These are phyloP conservation scores for Baronia brevicornis DNA, from an alignment of 2,888 invertebrate species.

Conservation along the genomic window DNA sequence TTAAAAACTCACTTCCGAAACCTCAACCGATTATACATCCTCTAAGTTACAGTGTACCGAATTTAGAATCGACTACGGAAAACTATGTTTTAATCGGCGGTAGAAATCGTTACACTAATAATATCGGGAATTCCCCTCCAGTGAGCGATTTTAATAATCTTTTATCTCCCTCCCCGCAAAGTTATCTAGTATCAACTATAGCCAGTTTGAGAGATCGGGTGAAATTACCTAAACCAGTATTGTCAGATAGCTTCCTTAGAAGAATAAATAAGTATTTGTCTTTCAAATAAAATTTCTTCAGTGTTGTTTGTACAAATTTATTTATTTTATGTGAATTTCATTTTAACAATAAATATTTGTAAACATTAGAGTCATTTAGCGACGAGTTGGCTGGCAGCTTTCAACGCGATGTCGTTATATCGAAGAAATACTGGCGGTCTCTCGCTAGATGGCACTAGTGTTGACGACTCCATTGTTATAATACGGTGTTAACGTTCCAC, in stretches of 20 bases:
- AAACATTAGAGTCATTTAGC: too few relatives aligned
- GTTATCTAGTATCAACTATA: constrained; percentile 49
- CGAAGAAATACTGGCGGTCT: too few relatives aligned
- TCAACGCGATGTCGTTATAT: too few relatives aligned
- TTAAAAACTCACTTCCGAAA: constrained; percentile 43
- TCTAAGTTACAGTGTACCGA: constrained; percentile 19
- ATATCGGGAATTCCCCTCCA: too few relatives aligned
- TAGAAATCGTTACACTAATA: constrained; percentile 15
- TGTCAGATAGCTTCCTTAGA: constrained; percentile 48
- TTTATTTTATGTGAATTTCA: too few relatives aligned
- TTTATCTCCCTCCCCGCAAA: constrained; percentile 18
- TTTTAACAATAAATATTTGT: too few relatives aligned
- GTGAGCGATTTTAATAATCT: constrained; percentile 9
- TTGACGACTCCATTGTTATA: too few relatives aligned
- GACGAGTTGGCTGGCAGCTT: too few relatives aligned
- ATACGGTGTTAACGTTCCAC: too few relatives aligned
- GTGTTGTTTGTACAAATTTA: too few relatives aligned
- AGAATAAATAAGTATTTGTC: constrained; percentile 60
- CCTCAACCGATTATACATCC: constrained; percentile 27
- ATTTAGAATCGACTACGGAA: constrained; percentile 31
- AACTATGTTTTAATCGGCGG: constrained; percentile 19
- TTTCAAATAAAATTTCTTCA: constrained; percentile 34
- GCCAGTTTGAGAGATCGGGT: constrained; percentile 46
- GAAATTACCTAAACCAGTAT: constrained; percentile 38
- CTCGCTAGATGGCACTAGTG: too few relatives aligned